Percentiles rank a stretch among this genome's conserved stretches.
Conservation (phyloP, 1,140 invertebrate species). For the Caenorhabditis tropicalis region DNA sequence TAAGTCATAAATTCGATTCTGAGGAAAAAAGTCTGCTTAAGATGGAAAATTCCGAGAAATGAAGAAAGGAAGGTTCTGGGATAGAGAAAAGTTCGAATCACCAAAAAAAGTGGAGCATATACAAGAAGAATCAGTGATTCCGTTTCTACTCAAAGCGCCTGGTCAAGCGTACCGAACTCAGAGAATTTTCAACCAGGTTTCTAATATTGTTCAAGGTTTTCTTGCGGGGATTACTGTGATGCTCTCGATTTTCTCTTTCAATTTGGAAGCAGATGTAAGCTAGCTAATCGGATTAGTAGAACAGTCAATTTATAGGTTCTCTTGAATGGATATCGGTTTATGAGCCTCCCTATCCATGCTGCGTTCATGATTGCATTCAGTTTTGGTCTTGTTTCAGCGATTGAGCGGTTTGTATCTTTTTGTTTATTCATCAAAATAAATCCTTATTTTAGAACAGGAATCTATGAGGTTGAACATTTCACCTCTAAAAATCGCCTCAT, state of each 20-base stretch:
- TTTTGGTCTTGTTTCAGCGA: slow-evolving; percentile 33
- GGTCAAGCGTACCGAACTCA: background rate
- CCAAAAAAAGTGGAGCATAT: background rate
- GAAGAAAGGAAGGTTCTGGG: background rate
- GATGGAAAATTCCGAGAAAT: slow-evolving; percentile 24
- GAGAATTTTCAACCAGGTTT: background rate
- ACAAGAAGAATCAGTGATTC: slow-evolving; percentile 22
- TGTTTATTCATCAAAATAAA: no score
- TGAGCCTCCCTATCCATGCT: slow-evolving; percentile 54
- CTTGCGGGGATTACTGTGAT: background rate
- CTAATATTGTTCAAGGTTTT: background rate
- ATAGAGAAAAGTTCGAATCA: background rate
- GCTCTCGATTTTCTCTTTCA: slow-evolving; percentile 9
- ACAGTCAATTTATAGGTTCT: slow-evolving; percentile 29
- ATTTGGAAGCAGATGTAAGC: slow-evolving; percentile 15
- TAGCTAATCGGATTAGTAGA: background rate
- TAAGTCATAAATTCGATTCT: background rate
- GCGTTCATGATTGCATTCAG: slow-evolving; percentile 50
- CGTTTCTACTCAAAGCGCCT: background rate
- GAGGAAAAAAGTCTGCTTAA: background rate
- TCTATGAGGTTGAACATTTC: slow-evolving; percentile 39
- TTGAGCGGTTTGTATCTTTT: slow-evolving; percentile 53
- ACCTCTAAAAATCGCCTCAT: slow-evolving; percentile 12
- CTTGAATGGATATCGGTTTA: slow-evolving; percentile 37
- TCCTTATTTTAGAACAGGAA: slow-evolving; percentile 52